Evolutionary conservation across 2,888 invertebrate species (phyloP).

Genomic region (Drosophila mimica): DNA sequence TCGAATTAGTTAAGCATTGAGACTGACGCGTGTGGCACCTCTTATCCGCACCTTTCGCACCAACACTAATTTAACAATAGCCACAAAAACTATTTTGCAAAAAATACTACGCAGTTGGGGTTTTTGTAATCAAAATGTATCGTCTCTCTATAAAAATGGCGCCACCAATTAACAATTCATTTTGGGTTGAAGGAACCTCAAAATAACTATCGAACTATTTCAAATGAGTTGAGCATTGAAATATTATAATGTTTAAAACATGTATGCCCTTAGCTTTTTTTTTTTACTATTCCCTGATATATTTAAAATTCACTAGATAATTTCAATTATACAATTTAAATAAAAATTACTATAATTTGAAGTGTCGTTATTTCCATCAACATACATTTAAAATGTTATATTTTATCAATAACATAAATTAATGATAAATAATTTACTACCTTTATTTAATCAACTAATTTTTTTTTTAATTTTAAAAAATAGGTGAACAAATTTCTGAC

Average conservation of each 20-base stretch:
- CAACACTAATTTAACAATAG: slow-evolving; percentile 17
- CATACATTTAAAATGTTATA: not conserved
- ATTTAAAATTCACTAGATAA: not conserved
- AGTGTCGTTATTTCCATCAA: not conserved
- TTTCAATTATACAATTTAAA: not conserved
- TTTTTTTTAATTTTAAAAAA: not conserved
- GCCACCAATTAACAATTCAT: not conserved
- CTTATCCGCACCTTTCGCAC: slow-evolving; percentile 34
- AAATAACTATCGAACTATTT: not conserved
- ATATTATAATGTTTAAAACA: not conserved
- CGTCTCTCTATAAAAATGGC: not conserved
- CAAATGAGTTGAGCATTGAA: not conserved
- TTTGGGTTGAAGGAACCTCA: not conserved
- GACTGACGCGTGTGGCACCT: slow-evolving; percentile 50
- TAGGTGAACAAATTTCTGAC: no score
- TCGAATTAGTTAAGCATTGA: slow-evolving; percentile 67
- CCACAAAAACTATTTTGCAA: slow-evolving; percentile 9
- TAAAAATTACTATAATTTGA: not conserved
- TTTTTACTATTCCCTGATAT: not conserved
- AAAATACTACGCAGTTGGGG: slow-evolving; percentile 42
- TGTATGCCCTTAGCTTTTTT: not conserved
- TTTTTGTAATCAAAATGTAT: not conserved
- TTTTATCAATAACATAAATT: not conserved
- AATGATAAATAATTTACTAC: not conserved
- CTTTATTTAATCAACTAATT: not conserved